Conservation (phyloP, 1,140 invertebrate species). For the Euura lappo region DNA sequence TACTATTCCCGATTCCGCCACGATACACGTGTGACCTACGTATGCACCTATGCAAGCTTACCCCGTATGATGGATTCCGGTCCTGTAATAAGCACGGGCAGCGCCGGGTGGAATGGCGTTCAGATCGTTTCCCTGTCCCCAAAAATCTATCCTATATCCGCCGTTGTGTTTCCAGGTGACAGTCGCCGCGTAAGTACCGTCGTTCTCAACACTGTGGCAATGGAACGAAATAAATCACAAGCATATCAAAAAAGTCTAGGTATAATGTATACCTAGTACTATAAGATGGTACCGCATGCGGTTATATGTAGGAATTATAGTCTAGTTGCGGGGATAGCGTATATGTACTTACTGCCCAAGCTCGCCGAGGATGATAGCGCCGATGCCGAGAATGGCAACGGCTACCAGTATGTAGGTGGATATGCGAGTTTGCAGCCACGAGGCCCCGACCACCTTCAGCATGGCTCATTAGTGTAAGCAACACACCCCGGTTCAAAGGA, state of each 20-base stretch:
- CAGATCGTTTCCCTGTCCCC: slow-evolving; percentile 77
- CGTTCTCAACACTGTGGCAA: slow-evolving; percentile 66
- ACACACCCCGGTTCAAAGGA: slow-evolving; percentile 40
- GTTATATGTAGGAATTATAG: no score
- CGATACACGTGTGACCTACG: no score
- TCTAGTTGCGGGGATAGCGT: neutral
- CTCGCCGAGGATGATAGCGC: slow-evolving; percentile 71
- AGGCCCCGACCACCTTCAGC: slow-evolving; percentile 80
- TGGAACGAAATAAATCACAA: no score
- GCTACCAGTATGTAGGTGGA: slow-evolving; percentile 72
- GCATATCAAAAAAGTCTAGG: no score
- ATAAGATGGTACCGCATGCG: no score
- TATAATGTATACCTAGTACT: no score
- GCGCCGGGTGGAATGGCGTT: slow-evolving; percentile 66
- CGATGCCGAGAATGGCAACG: slow-evolving; percentile 69
- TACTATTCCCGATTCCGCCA: no score
- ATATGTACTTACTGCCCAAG: slow-evolving; percentile 64
- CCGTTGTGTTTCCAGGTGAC: slow-evolving; percentile 71
- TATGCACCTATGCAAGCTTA: slow-evolving; percentile 44
- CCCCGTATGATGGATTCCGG: slow-evolving; percentile 71
- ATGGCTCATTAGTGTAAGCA: slow-evolving; percentile 62
- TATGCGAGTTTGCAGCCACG: slow-evolving; percentile 77
- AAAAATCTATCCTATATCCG: slow-evolving; percentile 74
- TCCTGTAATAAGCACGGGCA: slow-evolving; percentile 74
- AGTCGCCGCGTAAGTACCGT: slow-evolving; percentile 76